A percentile compares a stretch with the other conserved stretches of the same genome.
These are phyloP conservation scores for Ispidina picta DNA, from an alignment of 2,797 vertebrate genomes.

Conservation along the genomic window DNA sequence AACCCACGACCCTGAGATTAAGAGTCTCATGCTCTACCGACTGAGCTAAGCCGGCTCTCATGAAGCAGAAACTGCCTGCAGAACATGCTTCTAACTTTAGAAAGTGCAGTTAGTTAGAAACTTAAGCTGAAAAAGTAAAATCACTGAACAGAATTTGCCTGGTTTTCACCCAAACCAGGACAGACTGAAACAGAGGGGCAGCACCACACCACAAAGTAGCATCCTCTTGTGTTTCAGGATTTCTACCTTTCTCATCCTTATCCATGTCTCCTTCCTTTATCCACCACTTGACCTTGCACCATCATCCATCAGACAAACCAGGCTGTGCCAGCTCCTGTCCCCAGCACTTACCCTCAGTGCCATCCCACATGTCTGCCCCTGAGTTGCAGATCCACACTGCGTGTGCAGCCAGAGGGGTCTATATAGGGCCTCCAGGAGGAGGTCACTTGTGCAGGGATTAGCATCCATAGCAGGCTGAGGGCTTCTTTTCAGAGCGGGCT, in stretches of 20 bases:
- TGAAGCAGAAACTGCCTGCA: no score
- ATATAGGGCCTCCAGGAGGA: neutral
- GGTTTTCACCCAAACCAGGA: no score
- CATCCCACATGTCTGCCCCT: neutral
- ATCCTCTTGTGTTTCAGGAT: fast-evolving
- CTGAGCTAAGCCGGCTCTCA: no score
- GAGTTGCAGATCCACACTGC: fast-evolving
- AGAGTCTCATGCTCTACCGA: no score
- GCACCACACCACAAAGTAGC: fast-evolving
- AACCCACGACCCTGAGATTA: no score
- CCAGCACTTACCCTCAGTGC: slow-evolving; percentile 13
- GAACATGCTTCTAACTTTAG: no score
- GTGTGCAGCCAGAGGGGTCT: fast-evolving
- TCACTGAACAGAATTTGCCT: no score
- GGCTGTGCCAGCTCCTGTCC: neutral
- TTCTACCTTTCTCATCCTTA: neutral
- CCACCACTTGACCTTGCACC: fast-evolving
- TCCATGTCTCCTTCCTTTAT: fast-evolving
- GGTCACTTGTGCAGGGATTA: neutral
- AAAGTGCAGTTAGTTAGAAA: no score
- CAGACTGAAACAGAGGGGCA: neutral
- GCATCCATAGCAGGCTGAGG: fast-evolving
- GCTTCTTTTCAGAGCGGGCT: neutral
- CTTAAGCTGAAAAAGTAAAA: no score
- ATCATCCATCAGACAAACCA: fast-evolving